Percentiles rank a stretch among this genome's conserved stretches.
Evolutionary conservation across 2,888 invertebrate species (phyloP).

Genomic region (Cacoxenus indagator): DNA sequence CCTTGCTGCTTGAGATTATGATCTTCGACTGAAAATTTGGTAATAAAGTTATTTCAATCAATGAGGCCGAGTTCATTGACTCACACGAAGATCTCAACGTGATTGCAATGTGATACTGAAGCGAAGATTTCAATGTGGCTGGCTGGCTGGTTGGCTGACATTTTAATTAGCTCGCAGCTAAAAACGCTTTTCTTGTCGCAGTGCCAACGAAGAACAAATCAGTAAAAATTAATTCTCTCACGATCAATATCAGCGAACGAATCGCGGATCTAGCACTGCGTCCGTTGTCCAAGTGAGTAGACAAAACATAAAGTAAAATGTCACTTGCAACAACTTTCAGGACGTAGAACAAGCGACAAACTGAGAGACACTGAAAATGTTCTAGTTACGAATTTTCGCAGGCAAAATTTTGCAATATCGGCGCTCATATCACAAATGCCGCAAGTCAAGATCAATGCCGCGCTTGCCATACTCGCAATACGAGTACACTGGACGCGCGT

Average conservation of each 20-base stretch:
- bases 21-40: neutral
- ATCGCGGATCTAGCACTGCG: no score
- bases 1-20: slow-evolving; percentile 7
- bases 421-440: slow-evolving; percentile 25
- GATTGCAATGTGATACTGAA: neutral
- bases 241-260: slow-evolving; percentile 51
- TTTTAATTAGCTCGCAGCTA: slow-evolving; percentile 3
- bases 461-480: no score
- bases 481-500: no score
- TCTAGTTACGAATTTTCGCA: slow-evolving; percentile 58
- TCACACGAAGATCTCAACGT: neutral
- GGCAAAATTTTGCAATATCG: slow-evolving; percentile 50
- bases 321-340: slow-evolving; percentile 50
- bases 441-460: neutral
- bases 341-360: slow-evolving; percentile 22
- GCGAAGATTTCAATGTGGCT: neutral
- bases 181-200: slow-evolving; percentile 29
- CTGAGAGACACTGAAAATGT: slow-evolving; percentile 39
- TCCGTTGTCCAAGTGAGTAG: slow-evolving; percentile 30
- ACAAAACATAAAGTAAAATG: slow-evolving; percentile 45
- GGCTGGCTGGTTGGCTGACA: neutral
- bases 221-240: slow-evolving; percentile 51
- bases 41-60: slow-evolving; percentile 5
- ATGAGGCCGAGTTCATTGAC: neutral
- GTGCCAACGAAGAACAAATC: slow-evolving; percentile 40